phyloP scores from a whole-genome alignment of 2,797 vertebrate genomes.

The Notolabrus celidotus region DNA sequence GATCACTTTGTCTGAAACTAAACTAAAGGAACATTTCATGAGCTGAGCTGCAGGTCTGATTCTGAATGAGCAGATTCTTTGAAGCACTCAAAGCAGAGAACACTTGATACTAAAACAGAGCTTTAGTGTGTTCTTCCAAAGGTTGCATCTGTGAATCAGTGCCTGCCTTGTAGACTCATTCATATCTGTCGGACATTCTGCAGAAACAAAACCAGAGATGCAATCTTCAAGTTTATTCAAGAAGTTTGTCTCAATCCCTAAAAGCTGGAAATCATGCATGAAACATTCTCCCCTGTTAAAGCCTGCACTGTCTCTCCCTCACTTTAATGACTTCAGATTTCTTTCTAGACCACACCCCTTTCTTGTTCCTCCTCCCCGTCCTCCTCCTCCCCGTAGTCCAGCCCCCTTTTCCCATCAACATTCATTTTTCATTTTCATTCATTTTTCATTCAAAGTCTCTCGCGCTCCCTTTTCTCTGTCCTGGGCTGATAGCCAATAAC shows the following conservation, averaged over 20 bases:
- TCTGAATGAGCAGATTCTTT: no score
- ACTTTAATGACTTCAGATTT: slow-evolving; percentile 53
- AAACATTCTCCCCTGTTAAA: slow-evolving; percentile 25
- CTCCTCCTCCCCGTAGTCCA: slow-evolving; percentile 48
- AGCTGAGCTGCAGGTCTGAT: no score
- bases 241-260: slow-evolving; percentile 11
- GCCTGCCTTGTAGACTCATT: no score
- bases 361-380: background rate
- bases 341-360: slow-evolving; percentile 16
- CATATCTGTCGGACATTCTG: no score
- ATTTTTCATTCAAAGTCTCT: slow-evolving; percentile 78
- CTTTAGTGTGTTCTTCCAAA: no score
- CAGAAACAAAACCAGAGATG: background rate
- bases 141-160: no score
- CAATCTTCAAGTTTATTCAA: slow-evolving; percentile 23
- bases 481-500: slow-evolving; percentile 76
- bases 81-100: no score
- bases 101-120: no score
- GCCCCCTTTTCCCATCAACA: slow-evolving; percentile 71
- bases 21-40: no score
- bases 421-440: slow-evolving; percentile 81
- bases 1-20: no score
- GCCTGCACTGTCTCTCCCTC: background rate
- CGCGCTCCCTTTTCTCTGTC: slow-evolving; percentile 50
- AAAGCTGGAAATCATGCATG: slow-evolving; percentile 22